A percentile compares a stretch with the other conserved stretches of the same genome.
These are phyloP conservation scores for Leguminivora glycinivorella DNA, from an alignment of 1,140 invertebrate species.

Conservation along the genomic window DNA sequence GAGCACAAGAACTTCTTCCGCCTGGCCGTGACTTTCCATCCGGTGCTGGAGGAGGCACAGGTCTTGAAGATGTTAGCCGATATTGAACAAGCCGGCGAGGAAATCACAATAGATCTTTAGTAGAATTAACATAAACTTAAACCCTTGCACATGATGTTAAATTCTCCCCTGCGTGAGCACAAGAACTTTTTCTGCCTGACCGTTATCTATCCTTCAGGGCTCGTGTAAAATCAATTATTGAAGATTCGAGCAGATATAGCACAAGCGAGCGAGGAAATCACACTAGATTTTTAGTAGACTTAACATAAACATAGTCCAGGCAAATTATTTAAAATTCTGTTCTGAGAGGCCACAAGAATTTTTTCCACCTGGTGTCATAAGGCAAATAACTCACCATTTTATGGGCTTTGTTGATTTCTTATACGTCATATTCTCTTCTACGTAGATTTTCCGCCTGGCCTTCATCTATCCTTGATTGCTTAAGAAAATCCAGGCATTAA, in stretches of 20 bases:
- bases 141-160: slow-evolving; percentile 90
- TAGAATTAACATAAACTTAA: not conserved
- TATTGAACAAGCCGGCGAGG: slow-evolving; percentile 62
- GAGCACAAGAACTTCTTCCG: slow-evolving; percentile 92
- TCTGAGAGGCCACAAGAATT: too few species aligned
- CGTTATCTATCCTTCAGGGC: slow-evolving; percentile 86
- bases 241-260: slow-evolving; percentile 58
- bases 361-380: too few species aligned
- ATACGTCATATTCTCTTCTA: too few species aligned
- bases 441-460: too few species aligned
- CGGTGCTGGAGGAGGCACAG: slow-evolving; percentile 57
- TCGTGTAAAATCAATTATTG: slow-evolving; percentile 47
- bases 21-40: slow-evolving; percentile 90
- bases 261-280: slow-evolving; percentile 57
- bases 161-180: slow-evolving; percentile 86
- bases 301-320: not conserved
- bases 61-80: slow-evolving; percentile 56
- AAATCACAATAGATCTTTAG: slow-evolving; percentile 42
- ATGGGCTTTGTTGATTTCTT: too few species aligned
- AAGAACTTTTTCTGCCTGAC: slow-evolving; percentile 95
- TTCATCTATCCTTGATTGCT: too few species aligned
- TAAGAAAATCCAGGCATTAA: too few species aligned
- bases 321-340: too few species aligned
- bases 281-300: slow-evolving; percentile 34
- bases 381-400: too few species aligned